Evolutionary conservation across 2,888 invertebrate species (phyloP), one percentile per base, ranked within the genome.

Genomic region (Acanthacorydalis orientalis): DNA sequence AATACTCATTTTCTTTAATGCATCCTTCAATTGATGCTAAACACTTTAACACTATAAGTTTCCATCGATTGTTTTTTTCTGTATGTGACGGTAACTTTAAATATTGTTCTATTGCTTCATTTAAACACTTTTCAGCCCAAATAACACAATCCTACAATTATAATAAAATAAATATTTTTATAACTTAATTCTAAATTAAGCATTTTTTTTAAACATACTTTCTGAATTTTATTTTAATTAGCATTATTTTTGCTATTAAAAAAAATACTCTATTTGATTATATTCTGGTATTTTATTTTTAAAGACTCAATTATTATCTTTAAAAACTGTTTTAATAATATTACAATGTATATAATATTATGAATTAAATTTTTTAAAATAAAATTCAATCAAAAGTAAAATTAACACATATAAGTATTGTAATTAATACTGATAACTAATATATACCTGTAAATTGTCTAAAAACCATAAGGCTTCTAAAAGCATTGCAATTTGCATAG

Each of bases 81-180:
- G 58, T 65, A 68, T 73, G 62, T 52, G 61, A 64, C 52, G 65
- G 57, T 57, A 68, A 56, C 51, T 61, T 64, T 15, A 77, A 69
- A 57, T 75, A 79, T 60, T 78, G 75, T 46, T 75, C 73, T 46
- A 86, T 68, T 1, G 82, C 73, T 66, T 88, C 88, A 59, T 83
- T 74, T 16, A 88, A 67, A 56, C 82, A 83, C 47, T 73, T 77
- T 55, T 89, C 80, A 1, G 81, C 77, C 87, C 87, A 90, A 53
- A 77, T 68, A 51, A 84, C 77, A 58, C 85, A 84, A 42, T 78
- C 75, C 51, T 77, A 68, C 10, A 67, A 66, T 35, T 45, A n/a
- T n/a, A n/a, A n/a, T 40, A 12, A 8, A 57, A 23, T 2, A 4
- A 23, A 23, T 23, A 23, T 23, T 23, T 4, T 23, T 23, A n/a